phyloP scores from a whole-genome alignment of 2,888 invertebrate genomes.

The Leucophenga montana region DNA sequence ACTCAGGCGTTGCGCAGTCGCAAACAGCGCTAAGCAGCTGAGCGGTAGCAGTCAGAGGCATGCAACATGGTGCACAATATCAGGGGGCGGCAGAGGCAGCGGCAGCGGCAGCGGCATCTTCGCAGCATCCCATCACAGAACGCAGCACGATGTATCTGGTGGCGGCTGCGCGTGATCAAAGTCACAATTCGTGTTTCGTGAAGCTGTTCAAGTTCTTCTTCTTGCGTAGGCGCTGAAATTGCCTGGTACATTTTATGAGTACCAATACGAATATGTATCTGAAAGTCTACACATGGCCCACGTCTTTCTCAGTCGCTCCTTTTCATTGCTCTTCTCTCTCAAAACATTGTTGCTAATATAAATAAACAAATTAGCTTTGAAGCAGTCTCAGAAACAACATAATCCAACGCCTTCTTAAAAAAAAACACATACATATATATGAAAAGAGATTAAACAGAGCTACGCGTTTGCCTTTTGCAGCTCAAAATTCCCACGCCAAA shows the following conservation, averaged over 20 bases:
- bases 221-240: no score
- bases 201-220: no score
- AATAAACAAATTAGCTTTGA: constrained; percentile 49
- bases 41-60: not conserved
- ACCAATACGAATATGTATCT: no score
- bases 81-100: constrained; percentile 1
- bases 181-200: not conserved
- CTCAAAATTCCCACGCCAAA: constrained; percentile 16
- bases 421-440: no score
- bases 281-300: no score
- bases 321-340: no score
- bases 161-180: constrained; percentile 14
- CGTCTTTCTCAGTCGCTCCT: no score
- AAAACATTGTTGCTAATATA: constrained; percentile 57
- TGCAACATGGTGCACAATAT: not conserved
- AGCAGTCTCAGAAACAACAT: no score
- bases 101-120: not conserved
- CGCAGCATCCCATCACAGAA: not conserved
- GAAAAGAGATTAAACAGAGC: no score
- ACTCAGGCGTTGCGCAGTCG: constrained; percentile 17
- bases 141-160: not conserved
- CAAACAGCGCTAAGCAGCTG: not conserved
- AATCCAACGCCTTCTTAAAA: no score
- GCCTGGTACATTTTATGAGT: no score
- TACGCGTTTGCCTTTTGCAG: no score